Conservation (phyloP, 2,113 vertebrate genomes). For the Telmatochromis sp. region DNA sequence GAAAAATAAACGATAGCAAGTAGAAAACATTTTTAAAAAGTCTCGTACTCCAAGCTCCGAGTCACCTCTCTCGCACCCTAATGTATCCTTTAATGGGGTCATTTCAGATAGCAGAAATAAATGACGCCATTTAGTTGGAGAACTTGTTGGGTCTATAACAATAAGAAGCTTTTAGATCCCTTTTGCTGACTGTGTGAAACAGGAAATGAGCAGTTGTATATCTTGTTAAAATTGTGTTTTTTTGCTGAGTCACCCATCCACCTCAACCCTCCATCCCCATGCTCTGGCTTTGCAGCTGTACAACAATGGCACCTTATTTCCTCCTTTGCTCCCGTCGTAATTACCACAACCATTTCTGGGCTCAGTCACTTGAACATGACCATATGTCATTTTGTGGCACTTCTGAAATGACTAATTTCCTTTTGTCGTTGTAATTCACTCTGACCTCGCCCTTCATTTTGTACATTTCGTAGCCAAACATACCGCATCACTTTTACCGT, state of each 20-base stretch:
- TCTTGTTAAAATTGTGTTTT: background rate
- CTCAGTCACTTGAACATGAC: background rate
- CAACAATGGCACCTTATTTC: background rate
- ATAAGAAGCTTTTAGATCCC: background rate
- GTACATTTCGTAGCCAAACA: background rate
- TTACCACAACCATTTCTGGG: background rate
- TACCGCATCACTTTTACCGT: background rate
- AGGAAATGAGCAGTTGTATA: background rate
- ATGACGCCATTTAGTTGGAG: background rate
- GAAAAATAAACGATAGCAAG: background rate
- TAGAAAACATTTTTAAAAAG: background rate
- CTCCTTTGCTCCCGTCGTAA: background rate
- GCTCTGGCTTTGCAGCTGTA: background rate
- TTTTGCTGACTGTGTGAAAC: background rate
- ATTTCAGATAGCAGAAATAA: background rate
- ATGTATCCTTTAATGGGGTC: background rate
- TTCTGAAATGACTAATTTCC: background rate
- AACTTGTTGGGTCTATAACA: background rate
- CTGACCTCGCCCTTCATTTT: background rate
- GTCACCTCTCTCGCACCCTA: background rate
- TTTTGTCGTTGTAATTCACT: background rate
- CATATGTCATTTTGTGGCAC: background rate
- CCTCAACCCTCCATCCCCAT: background rate
- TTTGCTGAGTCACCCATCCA: background rate
- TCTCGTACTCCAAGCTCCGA: background rate